Percentiles rank a stretch among this genome's conserved stretches.
Evolutionary conservation across 1,140 invertebrate genomes (phyloP).

Genomic region (Cylas formicarius): DNA sequence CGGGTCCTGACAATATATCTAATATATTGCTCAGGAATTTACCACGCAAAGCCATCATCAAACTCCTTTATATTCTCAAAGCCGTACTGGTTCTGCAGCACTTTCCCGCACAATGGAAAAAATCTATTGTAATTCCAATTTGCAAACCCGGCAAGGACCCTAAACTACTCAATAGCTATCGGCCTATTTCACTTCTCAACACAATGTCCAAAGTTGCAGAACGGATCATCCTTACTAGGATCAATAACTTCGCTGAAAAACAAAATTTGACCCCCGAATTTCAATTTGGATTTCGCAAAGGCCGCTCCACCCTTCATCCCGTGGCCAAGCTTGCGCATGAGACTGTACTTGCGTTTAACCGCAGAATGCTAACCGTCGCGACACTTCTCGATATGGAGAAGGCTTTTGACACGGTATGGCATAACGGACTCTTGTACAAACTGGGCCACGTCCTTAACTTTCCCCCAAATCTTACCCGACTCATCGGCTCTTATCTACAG

Average conservation of each 20-base stretch:
- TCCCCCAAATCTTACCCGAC: slow-evolving; percentile 18
- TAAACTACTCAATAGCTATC: slow-evolving; percentile 26
- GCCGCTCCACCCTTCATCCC: neutral
- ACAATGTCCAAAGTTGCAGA: slow-evolving; percentile 35
- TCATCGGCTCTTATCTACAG: slow-evolving; percentile 28
- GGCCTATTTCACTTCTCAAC: slow-evolving; percentile 37
- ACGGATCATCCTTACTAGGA: slow-evolving; percentile 24
- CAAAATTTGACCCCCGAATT: slow-evolving; percentile 5
- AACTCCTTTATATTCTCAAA: slow-evolving; percentile 31
- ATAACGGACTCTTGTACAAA: slow-evolving; percentile 33
- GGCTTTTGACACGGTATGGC: slow-evolving; percentile 38
- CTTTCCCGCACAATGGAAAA: slow-evolving; percentile 34
- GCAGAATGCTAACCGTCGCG: slow-evolving; percentile 19
- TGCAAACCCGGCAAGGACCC: slow-evolving; percentile 34
- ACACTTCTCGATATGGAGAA: slow-evolving; percentile 34
- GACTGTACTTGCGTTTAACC: slow-evolving; percentile 13
- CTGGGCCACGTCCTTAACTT: slow-evolving; percentile 16
- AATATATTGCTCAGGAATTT: slow-evolving; percentile 29
- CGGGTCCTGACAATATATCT: slow-evolving; percentile 31
- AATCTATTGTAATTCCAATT: slow-evolving; percentile 31
- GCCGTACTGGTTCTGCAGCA: slow-evolving; percentile 19
- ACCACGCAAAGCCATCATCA: slow-evolving; percentile 16
- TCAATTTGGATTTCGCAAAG: slow-evolving; percentile 35
- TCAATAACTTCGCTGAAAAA: neutral
- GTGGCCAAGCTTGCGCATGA: slow-evolving; percentile 16